phyloP scores from a whole-genome alignment of 1,140 invertebrate genomes.

The Steinernema khuongi region DNA sequence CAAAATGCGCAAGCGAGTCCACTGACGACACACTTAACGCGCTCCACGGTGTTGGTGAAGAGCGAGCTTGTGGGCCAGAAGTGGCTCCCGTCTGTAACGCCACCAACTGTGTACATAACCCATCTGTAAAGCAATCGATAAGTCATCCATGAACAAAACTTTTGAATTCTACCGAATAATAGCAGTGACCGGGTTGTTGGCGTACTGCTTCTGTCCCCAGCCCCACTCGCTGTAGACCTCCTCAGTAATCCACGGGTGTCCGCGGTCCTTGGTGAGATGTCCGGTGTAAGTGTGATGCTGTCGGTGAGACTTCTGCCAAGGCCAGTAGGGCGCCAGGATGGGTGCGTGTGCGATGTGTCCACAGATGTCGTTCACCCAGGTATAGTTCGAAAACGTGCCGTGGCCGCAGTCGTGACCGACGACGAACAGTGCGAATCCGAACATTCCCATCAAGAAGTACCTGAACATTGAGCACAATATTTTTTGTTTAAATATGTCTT shows the following conservation, averaged over 20 bases:
- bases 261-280: conserved; percentile 51
- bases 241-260: conserved; percentile 55
- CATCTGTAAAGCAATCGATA: conserved; percentile 43
- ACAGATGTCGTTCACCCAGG: conserved; percentile 50
- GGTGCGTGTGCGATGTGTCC: conserved; percentile 53
- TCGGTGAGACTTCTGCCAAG: conserved; percentile 55
- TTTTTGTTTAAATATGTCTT: not conserved
- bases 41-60: conserved; percentile 49
- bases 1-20: conserved; percentile 38
- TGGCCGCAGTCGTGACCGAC: conserved; percentile 62
- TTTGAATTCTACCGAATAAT: conserved; percentile 29
- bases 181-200: conserved; percentile 48
- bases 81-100: conserved; percentile 52
- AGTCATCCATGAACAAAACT: not conserved
- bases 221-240: conserved; percentile 33
- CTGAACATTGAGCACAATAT: conserved; percentile 21
- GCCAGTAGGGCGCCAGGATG: conserved; percentile 45
- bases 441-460: conserved; percentile 60
- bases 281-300: conserved; percentile 54
- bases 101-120: conserved; percentile 54
- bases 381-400: conserved; percentile 60
- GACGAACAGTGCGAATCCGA: conserved; percentile 60
- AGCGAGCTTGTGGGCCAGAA: conserved; percentile 51
- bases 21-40: conserved; percentile 51
- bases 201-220: conserved; percentile 39